phyloP scores from a whole-genome alignment of 37 sponge, comb jelly and placozoan species.

The Hormiphora californensis region DNA sequence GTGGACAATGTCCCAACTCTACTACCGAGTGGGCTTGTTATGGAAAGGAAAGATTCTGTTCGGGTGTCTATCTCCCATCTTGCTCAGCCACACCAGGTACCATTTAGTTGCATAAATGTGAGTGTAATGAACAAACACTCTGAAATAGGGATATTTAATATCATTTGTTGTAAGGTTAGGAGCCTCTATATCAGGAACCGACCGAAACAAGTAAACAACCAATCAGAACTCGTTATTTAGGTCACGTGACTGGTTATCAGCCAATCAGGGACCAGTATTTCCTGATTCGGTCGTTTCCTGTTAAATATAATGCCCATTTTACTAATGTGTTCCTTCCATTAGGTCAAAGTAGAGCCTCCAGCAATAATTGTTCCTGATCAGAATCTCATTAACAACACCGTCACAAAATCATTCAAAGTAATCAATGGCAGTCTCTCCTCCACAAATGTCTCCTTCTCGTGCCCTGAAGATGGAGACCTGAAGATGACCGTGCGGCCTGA shows the following conservation, averaged over 20 bases:
- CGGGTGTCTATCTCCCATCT: slow-evolving; percentile 13
- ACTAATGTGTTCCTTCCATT: too few relatives aligned
- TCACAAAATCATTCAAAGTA: slow-evolving; percentile 28
- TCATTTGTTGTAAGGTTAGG: too few relatives aligned
- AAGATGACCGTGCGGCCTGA: background rate
- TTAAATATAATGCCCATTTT: too few relatives aligned
- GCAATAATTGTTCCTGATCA: slow-evolving; percentile 26
- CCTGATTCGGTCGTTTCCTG: too few relatives aligned
- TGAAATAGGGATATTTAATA: too few relatives aligned
- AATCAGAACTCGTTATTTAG: too few relatives aligned
- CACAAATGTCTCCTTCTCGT: background rate
- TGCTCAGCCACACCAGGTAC: slow-evolving; percentile 54
- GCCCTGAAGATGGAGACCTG: slow-evolving; percentile 17
- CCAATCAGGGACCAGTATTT: too few relatives aligned
- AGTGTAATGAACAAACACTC: too few relatives aligned
- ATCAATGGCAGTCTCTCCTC: slow-evolving; percentile 15
- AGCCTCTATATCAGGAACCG: too few relatives aligned
- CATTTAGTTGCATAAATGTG: too few relatives aligned
- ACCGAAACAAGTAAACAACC: too few relatives aligned
- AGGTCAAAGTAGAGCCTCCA: slow-evolving; percentile 39
- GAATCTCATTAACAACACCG: background rate
- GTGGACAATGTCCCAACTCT: slow-evolving; percentile 10
- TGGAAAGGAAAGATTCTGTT: background rate
- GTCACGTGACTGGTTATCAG: too few relatives aligned
- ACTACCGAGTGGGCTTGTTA: background rate